Conservation (phyloP, 2,113 vertebrate species). For the Echinops telfairi region DNA sequence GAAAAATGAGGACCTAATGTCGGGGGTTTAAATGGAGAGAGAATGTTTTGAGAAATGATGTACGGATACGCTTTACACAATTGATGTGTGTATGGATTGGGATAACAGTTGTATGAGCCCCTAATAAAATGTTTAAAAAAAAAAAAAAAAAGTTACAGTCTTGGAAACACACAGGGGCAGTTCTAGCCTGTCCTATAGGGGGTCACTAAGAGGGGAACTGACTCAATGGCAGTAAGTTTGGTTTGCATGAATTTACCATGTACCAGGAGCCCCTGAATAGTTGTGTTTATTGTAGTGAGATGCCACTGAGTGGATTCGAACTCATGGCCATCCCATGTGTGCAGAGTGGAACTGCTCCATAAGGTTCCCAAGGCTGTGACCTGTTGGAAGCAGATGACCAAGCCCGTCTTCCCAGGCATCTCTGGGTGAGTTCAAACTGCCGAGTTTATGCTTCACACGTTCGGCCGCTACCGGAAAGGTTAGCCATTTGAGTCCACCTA, state of each 20-base stretch:
- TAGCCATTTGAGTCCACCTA: neutral
- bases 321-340: neutral
- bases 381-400: neutral
- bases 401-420: neutral
- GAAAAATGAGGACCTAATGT: no score
- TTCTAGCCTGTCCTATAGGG: no score
- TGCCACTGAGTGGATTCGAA: neutral
- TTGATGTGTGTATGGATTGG: no score
- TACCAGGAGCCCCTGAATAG: neutral
- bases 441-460: neutral
- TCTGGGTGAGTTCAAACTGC: neutral
- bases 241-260: neutral
- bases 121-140: no score
- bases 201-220: no score
- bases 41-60: no score
- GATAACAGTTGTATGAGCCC: no score
- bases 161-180: no score
- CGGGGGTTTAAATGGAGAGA: no score
- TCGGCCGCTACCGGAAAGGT: neutral
- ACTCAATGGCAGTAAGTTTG: no score
- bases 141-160: no score
- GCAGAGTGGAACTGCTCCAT: neutral
- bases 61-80: no score
- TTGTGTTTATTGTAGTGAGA: neutral
- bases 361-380: neutral